A percentile compares a stretch with the other conserved stretches of the same genome.
Conservation (phyloP, 1,140 invertebrate genomes). For the Antheraea pernyi region DNA sequence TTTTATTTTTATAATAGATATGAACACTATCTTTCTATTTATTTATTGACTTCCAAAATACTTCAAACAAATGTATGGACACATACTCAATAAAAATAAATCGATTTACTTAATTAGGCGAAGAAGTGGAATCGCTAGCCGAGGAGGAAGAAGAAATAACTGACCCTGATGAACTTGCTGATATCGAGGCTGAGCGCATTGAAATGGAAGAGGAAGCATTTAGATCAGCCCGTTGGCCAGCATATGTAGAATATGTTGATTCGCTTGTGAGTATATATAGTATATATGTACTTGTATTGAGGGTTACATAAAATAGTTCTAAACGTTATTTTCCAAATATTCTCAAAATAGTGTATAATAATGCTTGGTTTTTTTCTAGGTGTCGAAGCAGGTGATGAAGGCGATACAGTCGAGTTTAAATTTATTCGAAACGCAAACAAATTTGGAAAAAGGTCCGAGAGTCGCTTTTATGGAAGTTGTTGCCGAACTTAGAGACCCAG, state of each 20-base stretch:
- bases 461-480: constrained; percentile 68
- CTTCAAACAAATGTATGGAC: too few species aligned
- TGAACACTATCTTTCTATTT: too few species aligned
- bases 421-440: constrained; percentile 65
- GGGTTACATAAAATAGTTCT: neutral
- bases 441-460: constrained; percentile 64
- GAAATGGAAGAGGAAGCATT: constrained; percentile 65
- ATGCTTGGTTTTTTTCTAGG: constrained; percentile 35
- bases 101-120: constrained; percentile 38
- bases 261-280: constrained; percentile 43
- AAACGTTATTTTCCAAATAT: neutral
- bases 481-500: constrained; percentile 70
- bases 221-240: constrained; percentile 63
- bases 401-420: constrained; percentile 64
- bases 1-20: too few species aligned
- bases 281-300: too few species aligned
- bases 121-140: constrained; percentile 62
- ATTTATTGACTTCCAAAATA: too few species aligned
- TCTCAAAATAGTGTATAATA: neutral
- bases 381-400: constrained; percentile 67
- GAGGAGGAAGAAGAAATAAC: constrained; percentile 58
- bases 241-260: constrained; percentile 72
- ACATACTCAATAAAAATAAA: too few species aligned
- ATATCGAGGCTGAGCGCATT: constrained; percentile 58
- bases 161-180: constrained; percentile 66